Base-by-base conservation (phyloP, 2,113 vertebrate species). In the Athene noctua region DNA sequence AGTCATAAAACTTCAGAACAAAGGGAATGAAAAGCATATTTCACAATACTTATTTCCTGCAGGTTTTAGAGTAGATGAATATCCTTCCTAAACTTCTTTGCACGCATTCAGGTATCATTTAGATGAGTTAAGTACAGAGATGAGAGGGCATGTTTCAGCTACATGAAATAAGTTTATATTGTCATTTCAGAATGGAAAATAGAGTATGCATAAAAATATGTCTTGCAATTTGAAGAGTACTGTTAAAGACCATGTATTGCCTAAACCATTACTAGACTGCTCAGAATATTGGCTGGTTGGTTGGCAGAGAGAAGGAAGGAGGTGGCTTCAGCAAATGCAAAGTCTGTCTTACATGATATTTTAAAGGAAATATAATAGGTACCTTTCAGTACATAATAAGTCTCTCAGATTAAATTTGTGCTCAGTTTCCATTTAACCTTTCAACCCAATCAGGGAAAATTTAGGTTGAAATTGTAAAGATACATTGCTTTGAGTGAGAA, bases 91-190 rank as follows among this genome's bases (percentile, higher is more conserved):
- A 80, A 82, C 32, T 79, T 90, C 86, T 88, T 77, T 94, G 62
- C 46, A 66, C 92, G 13, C 3, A 0, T 85, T 88, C 84, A 91
- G 93, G 72, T 94, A 27, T 94, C 67, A 96, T 96, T 96, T 96
- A 73, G 86, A 62, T 82, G 82, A 94, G 79, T 94, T 95, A 96
- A 97, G 49, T 94, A 88, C 36, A 86, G 87, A 95, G 77, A 71
- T 2, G 0, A 63, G 77, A 80, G 25, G 73, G 19, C 59, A 38
- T 65, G 59, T 95, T 97, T 96, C 90, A 96, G 70, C 73, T 93
- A 51, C 74, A 68, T 88, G 57, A 84, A 89, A 81, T 91, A 89
- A 26, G 59, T 85, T 93, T 94, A 40, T 90, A 63, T n/a, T 80
- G 65, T 65, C 54, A 75, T 96, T 95, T 91, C 82, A 52, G 59